phyloP scores from a whole-genome alignment of 1,140 invertebrate species.

The Procambarus clarkii region DNA sequence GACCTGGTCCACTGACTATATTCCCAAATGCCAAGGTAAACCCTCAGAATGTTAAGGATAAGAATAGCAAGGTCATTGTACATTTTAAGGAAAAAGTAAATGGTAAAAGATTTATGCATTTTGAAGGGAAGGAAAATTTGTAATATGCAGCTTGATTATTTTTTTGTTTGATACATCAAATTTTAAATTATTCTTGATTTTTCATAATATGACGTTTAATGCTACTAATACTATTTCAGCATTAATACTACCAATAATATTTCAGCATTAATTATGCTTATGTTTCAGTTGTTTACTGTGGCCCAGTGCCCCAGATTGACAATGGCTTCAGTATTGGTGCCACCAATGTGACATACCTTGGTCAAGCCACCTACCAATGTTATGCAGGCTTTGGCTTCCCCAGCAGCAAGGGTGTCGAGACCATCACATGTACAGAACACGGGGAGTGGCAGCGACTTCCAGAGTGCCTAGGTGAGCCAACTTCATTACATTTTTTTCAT shows the following conservation, averaged over 20 bases:
- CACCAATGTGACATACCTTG: conserved; percentile 93
- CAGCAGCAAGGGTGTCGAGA: conserved; percentile 89
- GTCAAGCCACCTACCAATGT: conserved; percentile 95
- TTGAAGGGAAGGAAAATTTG: too few relatives aligned
- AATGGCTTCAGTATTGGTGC: conserved; percentile 97
- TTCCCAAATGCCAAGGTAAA: conserved; percentile 93
- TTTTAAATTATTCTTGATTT: too few relatives aligned
- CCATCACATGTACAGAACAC: conserved; percentile 90
- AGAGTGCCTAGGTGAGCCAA: conserved; percentile 85
- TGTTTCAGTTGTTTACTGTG: conserved; percentile 92
- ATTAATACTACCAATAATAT: neutral
- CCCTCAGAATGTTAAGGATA: neutral
- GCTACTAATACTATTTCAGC: too few relatives aligned
- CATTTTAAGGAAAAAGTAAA: too few relatives aligned
- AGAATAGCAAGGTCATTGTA: neutral
- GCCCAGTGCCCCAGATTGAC: conserved; percentile 96
- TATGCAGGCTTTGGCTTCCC: conserved; percentile 97
- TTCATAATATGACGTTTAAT: too few relatives aligned
- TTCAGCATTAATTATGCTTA: neutral
- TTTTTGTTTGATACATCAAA: too few relatives aligned
- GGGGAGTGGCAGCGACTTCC: conserved; percentile 94
- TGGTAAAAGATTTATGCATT: too few relatives aligned
- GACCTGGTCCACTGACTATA: conserved; percentile 93
- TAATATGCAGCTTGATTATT: too few relatives aligned
- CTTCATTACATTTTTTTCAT: too few relatives aligned